These are phyloP conservation scores for Leptosomus discolor DNA, from an alignment of 2,113 vertebrate species.

Conservation along the genomic window DNA sequence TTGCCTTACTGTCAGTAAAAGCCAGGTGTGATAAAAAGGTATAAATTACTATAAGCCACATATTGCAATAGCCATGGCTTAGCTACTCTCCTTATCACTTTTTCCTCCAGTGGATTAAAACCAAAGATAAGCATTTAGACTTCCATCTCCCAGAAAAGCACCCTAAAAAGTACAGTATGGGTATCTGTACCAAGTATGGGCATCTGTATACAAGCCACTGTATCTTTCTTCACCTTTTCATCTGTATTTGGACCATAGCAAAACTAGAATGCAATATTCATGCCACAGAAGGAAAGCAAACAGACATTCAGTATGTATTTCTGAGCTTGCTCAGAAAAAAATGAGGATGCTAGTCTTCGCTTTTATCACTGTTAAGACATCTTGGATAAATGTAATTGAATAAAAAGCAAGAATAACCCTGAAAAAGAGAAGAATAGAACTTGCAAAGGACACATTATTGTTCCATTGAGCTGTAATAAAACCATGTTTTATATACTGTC, in stretches of 20 bases:
- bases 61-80: neutral
- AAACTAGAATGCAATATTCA: neutral
- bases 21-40: neutral
- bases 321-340: neutral
- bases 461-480: neutral
- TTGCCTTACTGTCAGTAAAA: neutral
- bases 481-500: neutral
- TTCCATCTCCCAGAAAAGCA: neutral
- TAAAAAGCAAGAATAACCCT: neutral
- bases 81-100: neutral
- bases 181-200: too few species aligned
- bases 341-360: neutral
- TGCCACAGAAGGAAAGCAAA: neutral
- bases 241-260: neutral
- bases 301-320: neutral
- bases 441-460: neutral
- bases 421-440: neutral
- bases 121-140: neutral
- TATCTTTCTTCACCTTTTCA: neutral
- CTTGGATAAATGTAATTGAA: neutral
- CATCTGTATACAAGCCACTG: neutral
- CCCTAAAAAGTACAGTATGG: neutral
- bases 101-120: neutral
- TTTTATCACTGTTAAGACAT: neutral
- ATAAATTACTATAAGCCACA: neutral